Percentiles rank a stretch among this genome's conserved stretches.
Conservation (phyloP, 2,888 invertebrate genomes). For the Ophion ellenae region DNA sequence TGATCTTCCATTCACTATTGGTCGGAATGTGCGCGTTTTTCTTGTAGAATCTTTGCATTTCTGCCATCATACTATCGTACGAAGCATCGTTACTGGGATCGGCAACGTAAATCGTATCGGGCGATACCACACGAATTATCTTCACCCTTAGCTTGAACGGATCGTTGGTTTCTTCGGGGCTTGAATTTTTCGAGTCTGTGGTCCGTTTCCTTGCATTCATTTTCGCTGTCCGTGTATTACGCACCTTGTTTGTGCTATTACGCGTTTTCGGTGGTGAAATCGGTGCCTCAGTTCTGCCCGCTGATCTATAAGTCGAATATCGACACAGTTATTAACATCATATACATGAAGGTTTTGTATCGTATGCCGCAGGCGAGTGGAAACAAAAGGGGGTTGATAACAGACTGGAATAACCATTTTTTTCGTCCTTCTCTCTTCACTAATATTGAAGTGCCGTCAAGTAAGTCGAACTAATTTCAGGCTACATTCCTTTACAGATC, state of each 20-base stretch:
- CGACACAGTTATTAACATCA: neutral
- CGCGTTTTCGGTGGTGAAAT: neutral
- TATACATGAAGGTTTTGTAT: no score
- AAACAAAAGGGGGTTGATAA: no score
- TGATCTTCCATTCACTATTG: slow-evolving; percentile 84
- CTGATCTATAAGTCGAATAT: slow-evolving; percentile 9
- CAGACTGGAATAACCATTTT: no score
- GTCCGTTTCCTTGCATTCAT: neutral
- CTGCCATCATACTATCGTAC: slow-evolving; percentile 84
- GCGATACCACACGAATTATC: slow-evolving; percentile 85
- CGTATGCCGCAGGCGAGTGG: no score
- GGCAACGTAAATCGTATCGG: slow-evolving; percentile 87
- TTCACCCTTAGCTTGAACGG: slow-evolving; percentile 85
- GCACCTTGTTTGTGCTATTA: slow-evolving; percentile 16
- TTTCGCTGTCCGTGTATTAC: slow-evolving; percentile 39
- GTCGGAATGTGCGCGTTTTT: slow-evolving; percentile 70
- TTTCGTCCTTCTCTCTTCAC: no score
- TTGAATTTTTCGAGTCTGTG: neutral
- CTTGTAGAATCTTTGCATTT: slow-evolving; percentile 86
- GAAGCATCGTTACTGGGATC: slow-evolving; percentile 84
- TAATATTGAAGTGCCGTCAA: no score
- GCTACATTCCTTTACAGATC: no score
- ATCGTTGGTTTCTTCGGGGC: slow-evolving; percentile 67
- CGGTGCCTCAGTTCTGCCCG: neutral
- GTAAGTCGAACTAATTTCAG: no score